Base-by-base conservation (phyloP, 2,888 invertebrate species). In the Cenopis cana region DNA sequence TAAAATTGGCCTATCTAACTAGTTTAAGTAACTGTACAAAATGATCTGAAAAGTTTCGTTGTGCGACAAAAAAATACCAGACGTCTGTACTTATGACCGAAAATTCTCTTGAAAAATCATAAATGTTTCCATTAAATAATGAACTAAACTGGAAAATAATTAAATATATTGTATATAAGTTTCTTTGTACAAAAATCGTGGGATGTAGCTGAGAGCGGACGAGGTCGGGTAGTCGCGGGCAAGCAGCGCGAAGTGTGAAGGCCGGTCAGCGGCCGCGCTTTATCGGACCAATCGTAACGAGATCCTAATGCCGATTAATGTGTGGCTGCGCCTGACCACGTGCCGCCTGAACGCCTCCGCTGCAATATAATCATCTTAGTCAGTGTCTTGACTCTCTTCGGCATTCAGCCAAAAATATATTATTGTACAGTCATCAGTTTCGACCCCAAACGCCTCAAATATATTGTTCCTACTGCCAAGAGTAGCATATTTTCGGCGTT, bases 241-340 rank as follows among this genome's bases (percentile, higher is more conserved):
- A 77, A 41, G 79, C 79, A 79, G 80, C 80, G 77, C 81, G 76
- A 79, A 82, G 81, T 84, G 93, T 91, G 93, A 93, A 93, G 93
- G 93, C 85, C 93, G 92, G 93, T 92, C 93, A 91, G 88, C 89
- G 91, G 87, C 91, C 92, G 90, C 84, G 87, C 89, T 80, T 89
- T 90, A 91, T 91, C 90, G 88, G 79, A 83, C 88, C 89, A 87
- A 87, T 89, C 87, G 81, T 86, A 87, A 85, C 83, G 83, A 81
- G 79, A 81, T 81, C 79, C 82, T 77, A 81, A 78, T 81, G 79
- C 79, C 75, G 66, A 61, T 71, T 66, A 71, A 66, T 55, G 60
- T 49, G 49, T 54, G 59, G 57, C 56, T 29, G 50, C 50, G 81
- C 79, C 78, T 74, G 76, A 82, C 84, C 90, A 90, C 90, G 91